A percentile compares a stretch with the other conserved stretches of the same genome.
Evolutionary conservation across 2,888 invertebrate species (phyloP).

Genomic region (Lasioglossum zephyrum): DNA sequence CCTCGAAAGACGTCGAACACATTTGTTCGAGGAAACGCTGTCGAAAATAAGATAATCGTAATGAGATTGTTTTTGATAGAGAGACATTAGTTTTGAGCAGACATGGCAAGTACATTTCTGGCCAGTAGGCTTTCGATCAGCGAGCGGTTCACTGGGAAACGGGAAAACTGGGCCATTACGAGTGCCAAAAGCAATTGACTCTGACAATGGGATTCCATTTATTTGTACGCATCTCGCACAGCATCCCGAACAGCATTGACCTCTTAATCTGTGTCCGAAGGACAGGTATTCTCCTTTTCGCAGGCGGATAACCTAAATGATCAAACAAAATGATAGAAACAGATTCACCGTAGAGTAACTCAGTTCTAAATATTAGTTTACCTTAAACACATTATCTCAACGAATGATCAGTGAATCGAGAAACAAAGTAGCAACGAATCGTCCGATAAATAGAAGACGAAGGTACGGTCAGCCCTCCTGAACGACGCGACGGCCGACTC

Average conservation of each 20-base stretch:
- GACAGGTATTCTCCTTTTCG: neutral
- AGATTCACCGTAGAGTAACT: neutral
- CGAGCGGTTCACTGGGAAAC: constrained; percentile 45
- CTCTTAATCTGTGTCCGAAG: neutral
- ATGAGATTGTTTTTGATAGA: neutral
- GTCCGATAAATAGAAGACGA: neutral
- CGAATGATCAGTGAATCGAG: neutral
- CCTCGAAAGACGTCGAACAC: neutral
- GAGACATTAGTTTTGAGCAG: neutral
- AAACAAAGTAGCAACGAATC: neutral
- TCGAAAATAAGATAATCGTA: neutral
- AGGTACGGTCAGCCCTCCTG: neutral
- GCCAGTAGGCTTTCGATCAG: constrained; percentile 21
- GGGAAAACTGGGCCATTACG: constrained; percentile 54
- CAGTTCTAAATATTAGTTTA: neutral
- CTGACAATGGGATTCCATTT: constrained; percentile 67
- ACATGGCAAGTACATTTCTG: neutral
- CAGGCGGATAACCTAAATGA: no score
- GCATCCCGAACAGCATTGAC: constrained; percentile 24
- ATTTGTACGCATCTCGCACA: constrained; percentile 34
- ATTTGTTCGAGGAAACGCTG: neutral
- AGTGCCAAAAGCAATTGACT: constrained; percentile 67
- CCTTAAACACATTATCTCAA: neutral
- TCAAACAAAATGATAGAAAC: neutral
- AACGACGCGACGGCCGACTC: neutral